phyloP scores from a whole-genome alignment of 2,113 vertebrate genomes.

The Nothocercus nigrocapillus region DNA sequence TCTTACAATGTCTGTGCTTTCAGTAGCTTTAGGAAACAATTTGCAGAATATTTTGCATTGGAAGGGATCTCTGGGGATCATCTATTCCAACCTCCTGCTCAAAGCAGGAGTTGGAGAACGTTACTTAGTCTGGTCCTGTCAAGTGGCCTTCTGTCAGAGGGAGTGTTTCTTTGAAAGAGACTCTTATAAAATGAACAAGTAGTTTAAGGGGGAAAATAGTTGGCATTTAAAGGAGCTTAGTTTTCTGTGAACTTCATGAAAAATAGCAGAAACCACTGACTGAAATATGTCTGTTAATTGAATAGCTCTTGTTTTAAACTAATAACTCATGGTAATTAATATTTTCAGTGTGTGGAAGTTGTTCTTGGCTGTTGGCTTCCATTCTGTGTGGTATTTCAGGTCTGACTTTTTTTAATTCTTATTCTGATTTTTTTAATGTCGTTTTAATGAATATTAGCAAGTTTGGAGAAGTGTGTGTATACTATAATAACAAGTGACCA shows the following conservation, averaged over 20 bases:
- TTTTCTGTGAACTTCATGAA: neutral
- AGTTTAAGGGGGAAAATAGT: neutral
- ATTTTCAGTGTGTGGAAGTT: constrained; percentile 5
- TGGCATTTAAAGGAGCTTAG: neutral
- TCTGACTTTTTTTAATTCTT: constrained; percentile 8
- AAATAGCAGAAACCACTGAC: neutral
- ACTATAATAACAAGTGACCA: neutral
- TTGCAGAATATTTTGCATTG: neutral
- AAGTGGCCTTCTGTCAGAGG: neutral
- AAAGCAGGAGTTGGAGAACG: neutral
- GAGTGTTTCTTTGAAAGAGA: neutral
- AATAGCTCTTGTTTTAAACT: constrained; percentile 23
- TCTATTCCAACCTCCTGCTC: neutral
- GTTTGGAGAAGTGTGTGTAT: neutral
- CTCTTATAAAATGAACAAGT: neutral
- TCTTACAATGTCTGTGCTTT: neutral
- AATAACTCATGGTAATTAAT: constrained; percentile 5
- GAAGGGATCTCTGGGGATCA: neutral
- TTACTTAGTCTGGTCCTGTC: neutral
- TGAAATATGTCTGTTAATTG: constrained; percentile 1
- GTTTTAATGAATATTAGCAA: neutral
- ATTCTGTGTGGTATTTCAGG: constrained; percentile 49
- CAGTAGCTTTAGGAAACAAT: neutral
- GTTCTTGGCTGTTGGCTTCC: constrained; percentile 12
- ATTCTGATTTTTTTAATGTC: neutral